Evolutionary conservation across 2,113 vertebrate genomes (phyloP).

Genomic region (Anthoscopus minutus): DNA sequence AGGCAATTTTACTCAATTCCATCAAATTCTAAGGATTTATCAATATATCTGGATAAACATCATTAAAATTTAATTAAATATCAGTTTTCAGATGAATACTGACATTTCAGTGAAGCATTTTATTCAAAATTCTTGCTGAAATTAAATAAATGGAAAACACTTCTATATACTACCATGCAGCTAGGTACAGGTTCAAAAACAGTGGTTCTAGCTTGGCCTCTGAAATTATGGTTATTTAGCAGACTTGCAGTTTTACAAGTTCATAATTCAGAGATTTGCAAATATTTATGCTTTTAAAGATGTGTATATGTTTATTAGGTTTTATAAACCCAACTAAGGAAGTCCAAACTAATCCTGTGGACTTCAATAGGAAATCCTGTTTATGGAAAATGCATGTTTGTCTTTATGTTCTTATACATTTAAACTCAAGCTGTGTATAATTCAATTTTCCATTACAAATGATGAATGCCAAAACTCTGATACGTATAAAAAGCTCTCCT

Average conservation of each 20-base stretch:
- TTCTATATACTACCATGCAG: not conserved
- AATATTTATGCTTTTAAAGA: not conserved
- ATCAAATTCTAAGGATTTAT: not conserved
- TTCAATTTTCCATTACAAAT: constrained; percentile 12
- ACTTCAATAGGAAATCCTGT: not conserved
- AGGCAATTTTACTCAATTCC: not conserved
- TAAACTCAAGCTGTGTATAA: not conserved
- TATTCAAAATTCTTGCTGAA: not conserved
- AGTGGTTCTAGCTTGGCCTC: not conserved
- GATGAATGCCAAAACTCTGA: not conserved
- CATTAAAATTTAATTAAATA: not conserved
- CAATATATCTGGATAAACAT: not conserved
- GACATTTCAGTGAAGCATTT: not conserved
- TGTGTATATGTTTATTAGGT: not conserved
- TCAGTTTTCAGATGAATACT: not conserved
- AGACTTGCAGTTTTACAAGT: not conserved
- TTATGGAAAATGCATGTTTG: not conserved
- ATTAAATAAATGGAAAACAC: not conserved
- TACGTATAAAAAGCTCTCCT: not conserved
- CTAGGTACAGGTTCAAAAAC: not conserved
- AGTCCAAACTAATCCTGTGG: not conserved
- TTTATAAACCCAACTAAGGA: not conserved
- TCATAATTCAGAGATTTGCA: not conserved
- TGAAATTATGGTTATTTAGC: not conserved
- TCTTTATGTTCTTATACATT: not conserved